phyloP scores from a whole-genome alignment of 2,113 vertebrate species.

The Tursiops truncatus region DNA sequence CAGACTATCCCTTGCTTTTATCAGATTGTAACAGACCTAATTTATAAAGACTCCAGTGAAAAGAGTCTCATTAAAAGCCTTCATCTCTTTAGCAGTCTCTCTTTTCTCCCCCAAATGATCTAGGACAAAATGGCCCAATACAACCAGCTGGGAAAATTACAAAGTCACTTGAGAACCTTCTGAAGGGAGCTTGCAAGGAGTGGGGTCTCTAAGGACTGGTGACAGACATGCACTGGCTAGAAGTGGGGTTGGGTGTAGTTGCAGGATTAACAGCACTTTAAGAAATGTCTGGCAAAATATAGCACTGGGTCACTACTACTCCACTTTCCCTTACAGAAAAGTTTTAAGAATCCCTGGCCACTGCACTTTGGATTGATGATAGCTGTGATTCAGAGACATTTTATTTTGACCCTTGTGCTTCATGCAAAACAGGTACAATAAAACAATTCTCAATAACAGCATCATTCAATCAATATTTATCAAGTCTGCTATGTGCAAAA shows the following conservation, averaged over 20 bases:
- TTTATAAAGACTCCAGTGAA: slow-evolving; percentile 58
- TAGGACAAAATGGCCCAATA: slow-evolving; percentile 44
- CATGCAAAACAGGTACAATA: not conserved
- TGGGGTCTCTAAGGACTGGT: not conserved
- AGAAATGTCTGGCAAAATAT: not conserved
- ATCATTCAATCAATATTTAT: not conserved
- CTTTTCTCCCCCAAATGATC: slow-evolving; percentile 50
- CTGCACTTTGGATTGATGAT: not conserved
- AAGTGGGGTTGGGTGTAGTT: not conserved
- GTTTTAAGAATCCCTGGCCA: not conserved
- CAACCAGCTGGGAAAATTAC: slow-evolving; percentile 17
- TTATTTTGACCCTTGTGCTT: not conserved
- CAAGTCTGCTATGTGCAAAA: not conserved
- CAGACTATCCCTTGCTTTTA: slow-evolving; percentile 41
- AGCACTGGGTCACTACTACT: not conserved
- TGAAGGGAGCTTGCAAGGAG: not conserved
- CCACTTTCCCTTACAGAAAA: not conserved
- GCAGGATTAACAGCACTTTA: not conserved
- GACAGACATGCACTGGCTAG: not conserved
- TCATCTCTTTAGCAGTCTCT: slow-evolving; percentile 47
- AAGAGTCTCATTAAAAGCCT: slow-evolving; percentile 66
- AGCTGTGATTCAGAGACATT: not conserved
- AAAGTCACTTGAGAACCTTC: not conserved
- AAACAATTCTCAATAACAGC: not conserved
- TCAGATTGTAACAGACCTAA: slow-evolving; percentile 69